Conservation (phyloP, 2,797 vertebrate species). For the Siniperca obscura region DNA sequence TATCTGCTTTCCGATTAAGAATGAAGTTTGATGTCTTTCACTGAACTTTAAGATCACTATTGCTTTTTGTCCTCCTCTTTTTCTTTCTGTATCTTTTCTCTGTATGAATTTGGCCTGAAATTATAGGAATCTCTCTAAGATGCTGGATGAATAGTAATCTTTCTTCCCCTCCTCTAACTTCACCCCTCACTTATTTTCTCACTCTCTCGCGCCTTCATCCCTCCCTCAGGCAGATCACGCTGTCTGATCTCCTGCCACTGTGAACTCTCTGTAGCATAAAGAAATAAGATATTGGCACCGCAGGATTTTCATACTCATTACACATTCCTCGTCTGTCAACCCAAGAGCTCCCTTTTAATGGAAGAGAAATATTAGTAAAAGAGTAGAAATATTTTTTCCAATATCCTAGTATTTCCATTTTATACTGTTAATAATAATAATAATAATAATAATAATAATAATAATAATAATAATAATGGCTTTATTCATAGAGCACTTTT, state of each 20-base stretch:
- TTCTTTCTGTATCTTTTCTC: conserved; percentile 9
- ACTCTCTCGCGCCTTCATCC: conserved; percentile 31
- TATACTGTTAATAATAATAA: neutral
- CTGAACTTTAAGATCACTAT: conserved; percentile 15
- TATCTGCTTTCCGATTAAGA: conserved; percentile 43
- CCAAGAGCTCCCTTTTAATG: conserved; percentile 41
- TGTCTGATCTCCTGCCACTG: conserved; percentile 66
- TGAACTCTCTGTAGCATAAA: conserved; percentile 60
- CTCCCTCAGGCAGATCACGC: conserved; percentile 56
- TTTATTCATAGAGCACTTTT: too few relatives aligned
- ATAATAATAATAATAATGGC: too few relatives aligned
- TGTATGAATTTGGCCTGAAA: conserved; percentile 21
- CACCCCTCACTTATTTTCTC: conserved; percentile 50
- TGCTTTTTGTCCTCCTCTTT: conserved; percentile 14
- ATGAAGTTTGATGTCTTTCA: conserved; percentile 32
- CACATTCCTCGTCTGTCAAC: conserved; percentile 51
- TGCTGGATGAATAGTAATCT: conserved; percentile 53
- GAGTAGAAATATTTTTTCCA: neutral
- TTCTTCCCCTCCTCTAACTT: conserved; percentile 44
- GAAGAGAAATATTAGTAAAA: conserved; percentile 22
- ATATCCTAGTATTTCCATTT: conserved; percentile 7
- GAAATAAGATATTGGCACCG: conserved; percentile 66
- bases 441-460: too few relatives aligned
- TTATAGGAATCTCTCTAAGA: conserved; percentile 22
- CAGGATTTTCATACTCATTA: conserved; percentile 64